These are phyloP conservation scores for Fabriciana adippe DNA, from an alignment of 2,888 invertebrate species.

Conservation along the genomic window DNA sequence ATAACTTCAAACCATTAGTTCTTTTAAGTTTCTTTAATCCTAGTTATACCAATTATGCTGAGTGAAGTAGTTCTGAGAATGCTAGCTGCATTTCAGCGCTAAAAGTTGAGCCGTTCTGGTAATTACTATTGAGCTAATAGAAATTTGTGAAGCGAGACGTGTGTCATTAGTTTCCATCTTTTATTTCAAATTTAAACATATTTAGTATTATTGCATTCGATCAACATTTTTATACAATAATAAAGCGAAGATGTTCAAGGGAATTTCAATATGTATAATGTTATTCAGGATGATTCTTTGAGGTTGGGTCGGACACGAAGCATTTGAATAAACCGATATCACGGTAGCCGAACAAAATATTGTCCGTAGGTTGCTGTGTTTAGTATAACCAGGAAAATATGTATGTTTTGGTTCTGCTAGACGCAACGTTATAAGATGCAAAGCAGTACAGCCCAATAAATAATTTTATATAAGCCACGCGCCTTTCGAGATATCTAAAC, in stretches of 20 bases:
- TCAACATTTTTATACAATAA: constrained; percentile 67
- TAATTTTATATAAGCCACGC: background rate
- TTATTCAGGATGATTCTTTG: constrained; percentile 81
- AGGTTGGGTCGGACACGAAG: constrained; percentile 74
- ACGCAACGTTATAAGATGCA: constrained; percentile 66
- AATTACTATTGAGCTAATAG: constrained; percentile 19
- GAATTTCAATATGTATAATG: constrained; percentile 81
- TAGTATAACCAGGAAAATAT: constrained; percentile 59
- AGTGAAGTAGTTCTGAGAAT: constrained; percentile 26
- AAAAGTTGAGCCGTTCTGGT: constrained; percentile 23
- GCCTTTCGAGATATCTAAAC: background rate
- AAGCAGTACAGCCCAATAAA: constrained; percentile 43
- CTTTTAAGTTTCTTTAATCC: constrained; percentile 24
- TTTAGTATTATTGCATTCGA: constrained; percentile 29
- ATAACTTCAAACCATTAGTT: constrained; percentile 10
- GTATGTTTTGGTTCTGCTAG: constrained; percentile 64
- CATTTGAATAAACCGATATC: constrained; percentile 81
- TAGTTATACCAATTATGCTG: constrained; percentile 25
- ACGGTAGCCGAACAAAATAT: constrained; percentile 74
- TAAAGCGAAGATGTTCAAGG: constrained; percentile 65
- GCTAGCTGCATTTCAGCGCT: constrained; percentile 22
- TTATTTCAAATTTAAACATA: background rate
- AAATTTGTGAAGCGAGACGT: background rate
- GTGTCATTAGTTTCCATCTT: background rate
- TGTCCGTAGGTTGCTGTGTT: constrained; percentile 74